A percentile compares a stretch with the other conserved stretches of the same genome.
Evolutionary conservation across 2,113 vertebrate species (phyloP).

Genomic region (Pongo abelii): DNA sequence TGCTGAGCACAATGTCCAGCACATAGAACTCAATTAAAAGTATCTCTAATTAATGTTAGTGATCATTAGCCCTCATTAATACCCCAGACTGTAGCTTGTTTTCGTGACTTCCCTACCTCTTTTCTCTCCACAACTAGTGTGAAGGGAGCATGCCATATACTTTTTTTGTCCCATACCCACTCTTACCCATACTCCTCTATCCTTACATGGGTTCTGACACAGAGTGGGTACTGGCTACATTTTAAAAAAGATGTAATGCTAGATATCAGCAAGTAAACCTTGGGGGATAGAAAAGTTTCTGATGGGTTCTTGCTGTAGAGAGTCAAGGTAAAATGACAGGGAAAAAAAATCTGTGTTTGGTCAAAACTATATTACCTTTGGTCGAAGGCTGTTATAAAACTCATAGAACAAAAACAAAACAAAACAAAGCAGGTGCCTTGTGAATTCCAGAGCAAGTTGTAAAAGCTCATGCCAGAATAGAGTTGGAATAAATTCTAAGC

Average conservation of each 20-base stretch:
- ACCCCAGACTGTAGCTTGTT: background rate
- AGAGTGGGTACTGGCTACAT: background rate
- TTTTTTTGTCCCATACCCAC: background rate
- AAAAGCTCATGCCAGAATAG: background rate
- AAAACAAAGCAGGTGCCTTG: background rate
- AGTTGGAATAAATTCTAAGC: background rate
- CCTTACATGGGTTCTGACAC: background rate
- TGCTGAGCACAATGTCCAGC: background rate
- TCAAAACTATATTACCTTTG: background rate
- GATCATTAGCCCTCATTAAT: background rate
- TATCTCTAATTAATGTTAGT: background rate
- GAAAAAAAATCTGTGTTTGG: background rate
- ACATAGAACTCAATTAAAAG: background rate
- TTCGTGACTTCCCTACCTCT: background rate
- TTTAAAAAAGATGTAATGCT: background rate
- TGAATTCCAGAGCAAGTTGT: background rate
- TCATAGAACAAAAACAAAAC: slow-evolving; percentile 2
- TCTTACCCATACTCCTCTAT: background rate
- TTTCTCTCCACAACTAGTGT: background rate
- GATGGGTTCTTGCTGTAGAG: background rate
- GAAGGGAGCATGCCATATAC: background rate
- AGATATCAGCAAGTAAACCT: background rate
- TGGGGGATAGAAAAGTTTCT: background rate
- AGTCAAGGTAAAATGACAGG: background rate
- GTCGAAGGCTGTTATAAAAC: background rate